phyloP scores from a whole-genome alignment of 2,113 vertebrate species.

The Ptilorrhoa leucosticta region DNA sequence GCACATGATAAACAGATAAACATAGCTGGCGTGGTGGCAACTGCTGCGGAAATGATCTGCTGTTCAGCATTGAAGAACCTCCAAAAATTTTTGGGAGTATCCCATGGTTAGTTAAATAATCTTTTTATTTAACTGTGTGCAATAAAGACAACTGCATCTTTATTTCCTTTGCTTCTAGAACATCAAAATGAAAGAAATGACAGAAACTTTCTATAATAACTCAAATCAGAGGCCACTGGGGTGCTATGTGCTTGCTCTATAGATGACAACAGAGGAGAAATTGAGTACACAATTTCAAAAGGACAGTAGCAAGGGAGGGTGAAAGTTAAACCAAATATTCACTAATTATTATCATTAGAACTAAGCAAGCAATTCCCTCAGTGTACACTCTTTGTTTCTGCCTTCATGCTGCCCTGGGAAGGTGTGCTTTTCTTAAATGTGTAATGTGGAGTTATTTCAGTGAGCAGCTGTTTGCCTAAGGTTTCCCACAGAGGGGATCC shows the following conservation, averaged over 20 bases:
- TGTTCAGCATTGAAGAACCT: not conserved
- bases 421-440: not conserved
- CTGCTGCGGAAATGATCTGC: conserved; percentile 11
- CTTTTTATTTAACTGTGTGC: not conserved
- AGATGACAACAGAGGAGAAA: not conserved
- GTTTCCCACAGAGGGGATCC: not conserved
- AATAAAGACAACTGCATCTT: not conserved
- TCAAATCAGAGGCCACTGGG: not conserved
- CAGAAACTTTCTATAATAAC: not conserved
- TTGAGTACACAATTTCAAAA: not conserved
- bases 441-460: not conserved
- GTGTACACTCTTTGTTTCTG: not conserved
- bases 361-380: not conserved
- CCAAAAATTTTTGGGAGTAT: not conserved
- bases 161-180: not conserved
- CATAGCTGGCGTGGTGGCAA: not conserved
- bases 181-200: not conserved
- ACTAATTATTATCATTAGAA: not conserved
- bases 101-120: not conserved
- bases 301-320: not conserved
- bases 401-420: not conserved
- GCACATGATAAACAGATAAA: conserved; percentile 62
- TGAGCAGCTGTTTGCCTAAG: not conserved
- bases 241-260: not conserved
- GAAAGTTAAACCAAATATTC: not conserved